Conservation (phyloP, 1,140 invertebrate genomes). For the Zaprionus africanus region DNA sequence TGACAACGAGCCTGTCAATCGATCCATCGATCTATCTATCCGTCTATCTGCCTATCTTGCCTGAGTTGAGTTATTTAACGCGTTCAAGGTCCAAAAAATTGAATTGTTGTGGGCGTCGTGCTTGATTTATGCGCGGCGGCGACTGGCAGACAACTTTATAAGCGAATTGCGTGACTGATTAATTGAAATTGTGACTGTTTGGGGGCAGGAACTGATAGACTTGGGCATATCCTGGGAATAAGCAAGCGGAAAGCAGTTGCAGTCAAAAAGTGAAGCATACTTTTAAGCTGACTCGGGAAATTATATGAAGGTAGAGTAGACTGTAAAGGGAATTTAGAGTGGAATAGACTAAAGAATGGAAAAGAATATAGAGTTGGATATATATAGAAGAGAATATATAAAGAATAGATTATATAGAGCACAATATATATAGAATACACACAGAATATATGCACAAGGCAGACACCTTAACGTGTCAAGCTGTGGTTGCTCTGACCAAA, state of each 20-base stretch:
- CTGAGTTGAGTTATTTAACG: conserved; percentile 45
- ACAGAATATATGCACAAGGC: background rate
- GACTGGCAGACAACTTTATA: conserved; percentile 65
- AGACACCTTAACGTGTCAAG: background rate
- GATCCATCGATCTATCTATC: background rate
- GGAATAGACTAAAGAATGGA: no score
- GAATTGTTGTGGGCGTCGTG: conserved; percentile 31
- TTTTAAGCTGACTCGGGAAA: background rate
- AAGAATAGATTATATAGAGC: no score
- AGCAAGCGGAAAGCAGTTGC: background rate
- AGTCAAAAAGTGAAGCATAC: background rate
- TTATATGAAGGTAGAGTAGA: background rate
- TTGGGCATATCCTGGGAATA: conserved; percentile 6
- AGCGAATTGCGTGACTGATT: conserved; percentile 77
- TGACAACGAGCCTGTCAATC: background rate
- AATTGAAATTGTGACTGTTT: conserved; percentile 58
- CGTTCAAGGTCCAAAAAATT: conserved; percentile 46
- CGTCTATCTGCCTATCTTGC: no score
- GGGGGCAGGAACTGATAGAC: conserved; percentile 5
- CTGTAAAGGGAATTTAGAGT: no score
- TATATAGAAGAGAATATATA: no score
- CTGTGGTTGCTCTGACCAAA: background rate
- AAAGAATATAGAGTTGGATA: no score
- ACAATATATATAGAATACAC: no score
- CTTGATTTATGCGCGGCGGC: conserved; percentile 63